Evolutionary conservation across 1,140 invertebrate genomes (phyloP).

Genomic region (Listronotus oregonensis): DNA sequence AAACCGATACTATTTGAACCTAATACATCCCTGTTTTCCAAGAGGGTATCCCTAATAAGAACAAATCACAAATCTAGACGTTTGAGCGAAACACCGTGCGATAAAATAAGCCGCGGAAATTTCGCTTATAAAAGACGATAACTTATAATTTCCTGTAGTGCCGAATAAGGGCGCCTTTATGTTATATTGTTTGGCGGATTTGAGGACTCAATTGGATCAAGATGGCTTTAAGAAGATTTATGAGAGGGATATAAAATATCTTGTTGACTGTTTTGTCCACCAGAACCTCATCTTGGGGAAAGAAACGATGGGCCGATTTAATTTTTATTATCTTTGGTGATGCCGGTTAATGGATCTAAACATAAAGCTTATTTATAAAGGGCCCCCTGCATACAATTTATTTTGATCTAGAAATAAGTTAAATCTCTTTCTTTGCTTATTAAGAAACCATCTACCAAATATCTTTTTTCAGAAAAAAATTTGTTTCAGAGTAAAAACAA

Average conservation of each 20-base stretch:
- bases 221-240: slow-evolving; percentile 21
- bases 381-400: too few species aligned
- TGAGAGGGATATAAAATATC: slow-evolving; percentile 22
- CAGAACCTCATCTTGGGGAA: neutral
- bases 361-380: too few species aligned
- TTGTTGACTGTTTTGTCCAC: slow-evolving; percentile 2
- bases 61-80: slow-evolving; percentile 30
- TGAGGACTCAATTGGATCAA: slow-evolving; percentile 22
- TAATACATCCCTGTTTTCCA: neutral
- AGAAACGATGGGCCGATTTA: too few species aligned
- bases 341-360: too few species aligned
- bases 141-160: slow-evolving; percentile 35
- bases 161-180: slow-evolving; percentile 4
- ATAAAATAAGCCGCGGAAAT: slow-evolving; percentile 34
- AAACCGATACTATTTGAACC: too few species aligned
- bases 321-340: too few species aligned
- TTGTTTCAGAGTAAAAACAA: too few species aligned
- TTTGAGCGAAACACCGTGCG: slow-evolving; percentile 19
- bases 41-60: slow-evolving; percentile 20
- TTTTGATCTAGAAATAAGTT: too few species aligned
- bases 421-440: too few species aligned
- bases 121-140: slow-evolving; percentile 38
- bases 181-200: slow-evolving; percentile 37
- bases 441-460: too few species aligned
- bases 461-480: too few species aligned